phyloP scores from a whole-genome alignment of 2,797 vertebrate genomes.

The Acrocephalus scirpaceus region DNA sequence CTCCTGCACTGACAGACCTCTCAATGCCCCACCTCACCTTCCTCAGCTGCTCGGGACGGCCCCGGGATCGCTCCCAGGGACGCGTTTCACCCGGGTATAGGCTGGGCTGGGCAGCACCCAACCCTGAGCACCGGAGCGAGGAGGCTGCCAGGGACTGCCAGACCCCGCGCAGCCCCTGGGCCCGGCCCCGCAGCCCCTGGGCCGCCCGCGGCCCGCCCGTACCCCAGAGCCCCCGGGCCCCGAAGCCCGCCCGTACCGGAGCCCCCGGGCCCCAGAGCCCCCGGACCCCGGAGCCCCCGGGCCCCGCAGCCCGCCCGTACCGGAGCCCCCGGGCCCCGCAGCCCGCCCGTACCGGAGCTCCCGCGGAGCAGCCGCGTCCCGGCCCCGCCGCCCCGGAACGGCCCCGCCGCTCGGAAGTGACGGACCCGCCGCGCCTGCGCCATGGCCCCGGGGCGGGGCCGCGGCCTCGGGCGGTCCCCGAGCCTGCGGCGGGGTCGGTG shows the following conservation, averaged over 20 bases:
- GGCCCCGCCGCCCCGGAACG: background rate
- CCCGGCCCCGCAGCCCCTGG: background rate
- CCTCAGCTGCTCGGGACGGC: background rate
- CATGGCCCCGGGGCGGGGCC: accelerated
- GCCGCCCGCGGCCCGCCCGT: background rate
- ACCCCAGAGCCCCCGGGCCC: too few relatives aligned
- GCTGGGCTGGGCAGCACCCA: background rate
- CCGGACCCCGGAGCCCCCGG: background rate
- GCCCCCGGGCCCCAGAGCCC: background rate
- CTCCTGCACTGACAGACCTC: background rate
- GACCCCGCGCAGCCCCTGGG: background rate
- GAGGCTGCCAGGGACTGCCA: background rate
- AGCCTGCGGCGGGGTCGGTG: accelerated
- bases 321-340: background rate
- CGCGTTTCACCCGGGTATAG: accelerated
- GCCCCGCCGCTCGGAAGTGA: background rate
- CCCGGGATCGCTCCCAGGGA: background rate
- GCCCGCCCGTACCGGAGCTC: background rate
- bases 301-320: background rate
- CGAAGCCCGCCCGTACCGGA: too few relatives aligned
- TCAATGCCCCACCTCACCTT: accelerated
- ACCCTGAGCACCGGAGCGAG: too few relatives aligned
- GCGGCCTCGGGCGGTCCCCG: too few relatives aligned
- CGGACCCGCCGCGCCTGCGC: background rate
- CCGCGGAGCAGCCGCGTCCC: background rate